phyloP scores from a whole-genome alignment of 2,113 vertebrate genomes.

The Hyla sarda region DNA sequence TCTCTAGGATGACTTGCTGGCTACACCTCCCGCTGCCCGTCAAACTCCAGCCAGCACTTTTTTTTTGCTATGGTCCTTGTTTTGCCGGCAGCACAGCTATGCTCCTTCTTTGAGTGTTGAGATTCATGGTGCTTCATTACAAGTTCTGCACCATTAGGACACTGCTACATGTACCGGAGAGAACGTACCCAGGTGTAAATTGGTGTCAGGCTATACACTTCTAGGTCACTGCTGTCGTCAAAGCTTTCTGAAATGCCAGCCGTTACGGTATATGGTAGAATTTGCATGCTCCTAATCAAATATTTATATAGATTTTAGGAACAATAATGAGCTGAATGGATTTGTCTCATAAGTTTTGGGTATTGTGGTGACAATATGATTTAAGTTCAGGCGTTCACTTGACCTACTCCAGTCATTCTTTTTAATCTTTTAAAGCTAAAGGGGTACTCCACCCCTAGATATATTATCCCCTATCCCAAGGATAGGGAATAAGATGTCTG shows the following conservation, averaged over 20 bases:
- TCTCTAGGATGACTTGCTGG: neutral
- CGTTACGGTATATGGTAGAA: neutral
- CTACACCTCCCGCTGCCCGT: neutral
- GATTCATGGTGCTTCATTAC: constrained; percentile 12
- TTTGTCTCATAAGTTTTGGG: too few species aligned
- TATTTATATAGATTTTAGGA: neutral
- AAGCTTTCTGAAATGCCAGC: neutral
- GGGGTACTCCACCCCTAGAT: too few species aligned
- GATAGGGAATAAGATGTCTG: too few species aligned
- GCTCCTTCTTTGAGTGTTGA: neutral
- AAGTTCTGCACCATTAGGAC: constrained; percentile 10
- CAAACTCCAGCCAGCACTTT: neutral
- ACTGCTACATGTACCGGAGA: neutral
- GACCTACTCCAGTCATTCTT: too few species aligned
- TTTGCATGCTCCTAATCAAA: neutral
- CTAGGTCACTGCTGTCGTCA: neutral
- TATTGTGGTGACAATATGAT: too few species aligned
- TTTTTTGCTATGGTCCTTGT: neutral
- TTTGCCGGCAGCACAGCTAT: neutral
- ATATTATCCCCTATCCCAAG: too few species aligned
- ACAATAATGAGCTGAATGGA: too few species aligned
- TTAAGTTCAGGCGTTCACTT: too few species aligned
- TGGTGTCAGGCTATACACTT: neutral
- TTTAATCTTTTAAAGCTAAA: too few species aligned
- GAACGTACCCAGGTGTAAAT: neutral